phyloP scores from a whole-genome alignment of 2,113 vertebrate genomes.

The Nettapus auritus region DNA sequence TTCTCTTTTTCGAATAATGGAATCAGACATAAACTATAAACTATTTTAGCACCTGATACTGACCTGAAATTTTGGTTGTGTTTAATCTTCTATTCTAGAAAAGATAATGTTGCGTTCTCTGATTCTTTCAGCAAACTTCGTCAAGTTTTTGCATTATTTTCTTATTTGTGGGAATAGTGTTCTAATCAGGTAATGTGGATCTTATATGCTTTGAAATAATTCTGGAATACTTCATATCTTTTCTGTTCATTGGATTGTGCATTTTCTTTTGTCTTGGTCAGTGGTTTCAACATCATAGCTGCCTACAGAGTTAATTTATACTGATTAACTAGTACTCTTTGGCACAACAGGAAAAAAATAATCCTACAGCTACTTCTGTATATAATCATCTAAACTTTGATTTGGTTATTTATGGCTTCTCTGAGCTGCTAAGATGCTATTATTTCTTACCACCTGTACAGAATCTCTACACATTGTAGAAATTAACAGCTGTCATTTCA shows the following conservation, averaged over 20 bases:
- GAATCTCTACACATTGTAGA: neutral
- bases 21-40: neutral
- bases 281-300: neutral
- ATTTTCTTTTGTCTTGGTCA: neutral
- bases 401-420: neutral
- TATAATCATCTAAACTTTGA: neutral
- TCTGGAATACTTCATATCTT: neutral
- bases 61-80: neutral
- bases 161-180: neutral
- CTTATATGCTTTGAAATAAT: neutral
- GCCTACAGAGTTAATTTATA: neutral
- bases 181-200: neutral
- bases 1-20: neutral
- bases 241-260: neutral
- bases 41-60: neutral
- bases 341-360: neutral
- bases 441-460: neutral
- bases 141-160: neutral
- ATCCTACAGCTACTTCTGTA: neutral
- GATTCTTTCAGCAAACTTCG: neutral
- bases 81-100: neutral
- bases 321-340: neutral
- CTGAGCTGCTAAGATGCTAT: neutral
- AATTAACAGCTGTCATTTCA: slow-evolving; percentile 12
- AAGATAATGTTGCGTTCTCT: neutral